phyloP scores from a whole-genome alignment of 2,888 invertebrate genomes.

The Apamea epomidion region DNA sequence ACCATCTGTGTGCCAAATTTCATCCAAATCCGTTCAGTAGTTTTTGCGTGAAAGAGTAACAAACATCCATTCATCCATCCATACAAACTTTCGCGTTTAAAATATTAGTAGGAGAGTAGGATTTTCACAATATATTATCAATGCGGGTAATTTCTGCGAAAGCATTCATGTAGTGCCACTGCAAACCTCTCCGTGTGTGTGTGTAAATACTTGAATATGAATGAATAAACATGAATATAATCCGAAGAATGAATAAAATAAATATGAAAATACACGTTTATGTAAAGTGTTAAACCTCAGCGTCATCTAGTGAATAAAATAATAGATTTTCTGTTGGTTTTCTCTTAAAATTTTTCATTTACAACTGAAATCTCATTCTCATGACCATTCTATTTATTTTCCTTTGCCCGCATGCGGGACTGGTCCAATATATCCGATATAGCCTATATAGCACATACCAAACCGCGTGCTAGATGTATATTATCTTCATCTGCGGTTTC shows the following conservation, averaged over 20 bases:
- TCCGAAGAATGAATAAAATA: slow-evolving; percentile 23
- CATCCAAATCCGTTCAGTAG: too few relatives aligned
- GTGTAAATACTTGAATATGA: slow-evolving; percentile 17
- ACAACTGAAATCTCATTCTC: background rate
- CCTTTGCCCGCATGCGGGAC: background rate
- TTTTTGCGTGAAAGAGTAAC: too few relatives aligned
- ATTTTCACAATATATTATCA: background rate
- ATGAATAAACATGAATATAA: slow-evolving; percentile 11
- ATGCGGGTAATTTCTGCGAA: background rate
- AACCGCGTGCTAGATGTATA: too few relatives aligned
- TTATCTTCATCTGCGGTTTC: background rate
- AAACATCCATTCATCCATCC: too few relatives aligned
- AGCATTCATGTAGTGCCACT: background rate
- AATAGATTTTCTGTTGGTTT: background rate
- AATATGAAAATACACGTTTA: slow-evolving; percentile 19
- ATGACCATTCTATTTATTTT: background rate
- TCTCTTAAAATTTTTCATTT: background rate
- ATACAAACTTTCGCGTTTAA: too few relatives aligned
- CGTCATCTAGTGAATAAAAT: background rate
- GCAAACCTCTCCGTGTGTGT: background rate
- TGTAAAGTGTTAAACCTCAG: background rate
- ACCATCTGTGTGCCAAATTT: too few relatives aligned
- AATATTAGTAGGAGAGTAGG: too few relatives aligned
- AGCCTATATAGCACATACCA: too few relatives aligned
- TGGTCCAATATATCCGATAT: background rate